A percentile compares a stretch with the other conserved stretches of the same genome.
These are phyloP conservation scores for Kryphioiulus occultus DNA, from an alignment of 2,888 invertebrate genomes.

Conservation along the genomic window DNA sequence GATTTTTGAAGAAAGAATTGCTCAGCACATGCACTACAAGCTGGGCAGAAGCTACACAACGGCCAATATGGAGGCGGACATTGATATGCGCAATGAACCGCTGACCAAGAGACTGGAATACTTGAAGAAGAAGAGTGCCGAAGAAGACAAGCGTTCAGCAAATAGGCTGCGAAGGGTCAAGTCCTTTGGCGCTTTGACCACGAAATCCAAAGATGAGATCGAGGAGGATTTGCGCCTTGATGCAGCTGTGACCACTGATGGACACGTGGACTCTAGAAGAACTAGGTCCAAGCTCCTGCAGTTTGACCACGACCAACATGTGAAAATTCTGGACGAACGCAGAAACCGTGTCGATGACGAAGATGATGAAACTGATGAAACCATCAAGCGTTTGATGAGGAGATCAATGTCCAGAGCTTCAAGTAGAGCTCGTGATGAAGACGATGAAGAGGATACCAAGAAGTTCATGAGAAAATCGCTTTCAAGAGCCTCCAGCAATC, in stretches of 20 bases:
- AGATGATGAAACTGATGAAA: constrained; percentile 37
- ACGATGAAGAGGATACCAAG: background rate
- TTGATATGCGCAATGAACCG: constrained; percentile 15
- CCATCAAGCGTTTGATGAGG: background rate
- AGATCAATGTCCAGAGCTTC: background rate
- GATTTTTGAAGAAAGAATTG: constrained; percentile 50
- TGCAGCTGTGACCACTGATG: constrained; percentile 43
- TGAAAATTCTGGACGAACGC: constrained; percentile 41
- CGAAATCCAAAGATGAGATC: constrained; percentile 50
- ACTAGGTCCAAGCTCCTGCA: constrained; percentile 43
- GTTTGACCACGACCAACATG: constrained; percentile 50
- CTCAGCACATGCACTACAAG: constrained; percentile 47
- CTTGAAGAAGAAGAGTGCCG: constrained; percentile 44
- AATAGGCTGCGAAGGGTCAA: constrained; percentile 37
- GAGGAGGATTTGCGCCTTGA: constrained; percentile 47
- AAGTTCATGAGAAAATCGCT: background rate
- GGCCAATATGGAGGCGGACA: constrained; percentile 35
- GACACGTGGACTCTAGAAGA: constrained; percentile 39
- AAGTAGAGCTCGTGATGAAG: background rate
- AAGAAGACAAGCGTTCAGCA: background rate
- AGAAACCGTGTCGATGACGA: constrained; percentile 45
- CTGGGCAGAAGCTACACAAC: constrained; percentile 46
- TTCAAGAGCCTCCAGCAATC: background rate
- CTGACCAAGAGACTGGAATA: constrained; percentile 28
- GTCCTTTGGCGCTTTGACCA: constrained; percentile 52